Evolutionary conservation across 1,140 invertebrate genomes (phyloP), one percentile per base, ranked within the genome.

Genomic region (Neodiprion pinetum): DNA sequence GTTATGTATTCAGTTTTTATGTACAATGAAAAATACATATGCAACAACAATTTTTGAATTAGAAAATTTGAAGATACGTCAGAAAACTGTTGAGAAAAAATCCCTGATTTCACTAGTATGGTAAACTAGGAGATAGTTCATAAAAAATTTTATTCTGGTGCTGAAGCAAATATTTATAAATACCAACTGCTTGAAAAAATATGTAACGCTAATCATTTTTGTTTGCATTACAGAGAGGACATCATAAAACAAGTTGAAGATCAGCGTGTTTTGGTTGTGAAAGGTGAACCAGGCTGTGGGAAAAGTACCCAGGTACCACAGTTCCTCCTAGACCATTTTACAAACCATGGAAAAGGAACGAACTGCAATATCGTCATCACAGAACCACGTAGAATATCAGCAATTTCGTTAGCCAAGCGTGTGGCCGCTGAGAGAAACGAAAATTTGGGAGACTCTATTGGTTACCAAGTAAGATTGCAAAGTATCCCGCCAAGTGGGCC

Each of bases 241-340:
- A 86, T 78, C 14, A 78, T 80, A 9, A 76, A 73, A 14, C 71
- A 72, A 11, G 17, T 88, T 11, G 49, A 82, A 50, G 75, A 83
- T 9, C 82, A 89, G 82, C 88, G 91, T 87, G 92, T 96, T 8
- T 86, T 96, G 66, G 90, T 97, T 10, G 94, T 97, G 73, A 94
- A 94, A 79, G 96, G 95, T 9, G 94, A 96, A 79, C 96, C 96
- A 1, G 96, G 96, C 14, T 97, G 95, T 82, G 96, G 96, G 17
- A 97, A 97, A 89, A 95, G 94, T 78, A 97, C 96, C 0, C 95
- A 97, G 90, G 92, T 98, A 23, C 96, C 97, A 1, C 97, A 99
- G 86, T 98, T 94, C 82, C 94, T 99, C 77, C 84, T 98, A 14
- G 96, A 98, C 85, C 89, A 95, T 80, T 96, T 79, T 73, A 67